Percentiles rank a stretch among this genome's conserved stretches.
Conservation (phyloP, 2,797 vertebrate species). For the Oceanodroma leucorhoa region DNA sequence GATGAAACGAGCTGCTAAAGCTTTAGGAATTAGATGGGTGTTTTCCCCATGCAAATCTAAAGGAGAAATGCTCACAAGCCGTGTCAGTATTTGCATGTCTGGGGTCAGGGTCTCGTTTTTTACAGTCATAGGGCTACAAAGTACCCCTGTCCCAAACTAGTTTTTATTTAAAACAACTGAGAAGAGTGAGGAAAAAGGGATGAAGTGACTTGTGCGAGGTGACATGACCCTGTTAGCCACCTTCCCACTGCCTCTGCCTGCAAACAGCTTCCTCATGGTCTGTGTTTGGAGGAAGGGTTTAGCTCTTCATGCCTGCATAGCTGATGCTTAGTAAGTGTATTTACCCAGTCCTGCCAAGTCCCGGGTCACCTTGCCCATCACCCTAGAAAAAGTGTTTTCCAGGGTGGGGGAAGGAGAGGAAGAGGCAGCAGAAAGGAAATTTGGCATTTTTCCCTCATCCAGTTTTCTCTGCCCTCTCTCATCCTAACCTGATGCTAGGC, state of each 20-base stretch:
- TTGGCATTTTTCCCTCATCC: not conserved
- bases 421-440: not conserved
- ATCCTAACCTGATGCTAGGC: not conserved
- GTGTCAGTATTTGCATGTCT: not conserved
- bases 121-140: not conserved
- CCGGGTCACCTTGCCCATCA: not conserved
- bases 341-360: not conserved
- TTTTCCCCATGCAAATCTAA: not conserved
- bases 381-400: not conserved
- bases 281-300: not conserved
- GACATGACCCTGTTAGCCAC: not conserved
- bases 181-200: not conserved
- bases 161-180: not conserved
- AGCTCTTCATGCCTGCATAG: not conserved
- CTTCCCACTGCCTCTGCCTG: not conserved
- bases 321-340: not conserved
- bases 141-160: not conserved
- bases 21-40: not conserved
- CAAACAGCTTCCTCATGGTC: rapidly evolving
- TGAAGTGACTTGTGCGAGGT: not conserved
- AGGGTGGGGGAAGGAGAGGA: not conserved
- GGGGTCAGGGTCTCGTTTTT: not conserved
- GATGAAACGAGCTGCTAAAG: not conserved
- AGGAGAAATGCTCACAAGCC: not conserved
- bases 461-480: not conserved